Evolutionary conservation across 2,888 invertebrate species (phyloP).

Genomic region (Volucella bombylans): DNA sequence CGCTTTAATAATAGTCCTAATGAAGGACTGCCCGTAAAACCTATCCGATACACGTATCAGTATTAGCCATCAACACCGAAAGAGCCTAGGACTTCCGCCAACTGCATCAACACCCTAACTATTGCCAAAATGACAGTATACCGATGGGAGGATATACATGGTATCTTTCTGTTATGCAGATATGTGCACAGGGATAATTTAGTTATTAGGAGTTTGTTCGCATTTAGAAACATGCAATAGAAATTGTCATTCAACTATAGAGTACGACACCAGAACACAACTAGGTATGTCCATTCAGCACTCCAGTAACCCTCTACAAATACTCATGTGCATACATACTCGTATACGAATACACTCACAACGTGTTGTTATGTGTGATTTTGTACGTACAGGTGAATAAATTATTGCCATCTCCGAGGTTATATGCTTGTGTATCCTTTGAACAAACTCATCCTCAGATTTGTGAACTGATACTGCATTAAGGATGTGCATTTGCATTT

Average conservation of each 20-base stretch:
- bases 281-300: no score
- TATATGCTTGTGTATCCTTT: slow-evolving; percentile 26
- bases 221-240: slow-evolving; percentile 48
- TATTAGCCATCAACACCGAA: slow-evolving; percentile 23
- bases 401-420: slow-evolving; percentile 33
- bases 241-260: slow-evolving; percentile 28
- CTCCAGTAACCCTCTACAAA: background rate
- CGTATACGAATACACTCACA: background rate
- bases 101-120: slow-evolving; percentile 10
- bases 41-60: slow-evolving; percentile 28
- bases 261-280: no score
- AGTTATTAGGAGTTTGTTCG: slow-evolving; percentile 59
- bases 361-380: slow-evolving; percentile 11
- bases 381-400: slow-evolving; percentile 43
- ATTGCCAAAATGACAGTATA: slow-evolving; percentile 3
- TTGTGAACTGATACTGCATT: slow-evolving; percentile 19
- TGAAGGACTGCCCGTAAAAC: background rate
- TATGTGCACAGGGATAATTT: slow-evolving; percentile 42
- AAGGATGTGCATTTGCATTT: slow-evolving; percentile 52
- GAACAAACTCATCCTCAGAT: slow-evolving; percentile 1
- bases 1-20: slow-evolving; percentile 27
- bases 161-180: background rate
- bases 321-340: background rate
- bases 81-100: background rate
- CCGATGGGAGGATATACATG: background rate